Percentiles rank a stretch among this genome's conserved stretches.
These are phyloP conservation scores for Turdus rufiventris DNA, from an alignment of 2,113 vertebrate genomes.

Conservation along the genomic window DNA sequence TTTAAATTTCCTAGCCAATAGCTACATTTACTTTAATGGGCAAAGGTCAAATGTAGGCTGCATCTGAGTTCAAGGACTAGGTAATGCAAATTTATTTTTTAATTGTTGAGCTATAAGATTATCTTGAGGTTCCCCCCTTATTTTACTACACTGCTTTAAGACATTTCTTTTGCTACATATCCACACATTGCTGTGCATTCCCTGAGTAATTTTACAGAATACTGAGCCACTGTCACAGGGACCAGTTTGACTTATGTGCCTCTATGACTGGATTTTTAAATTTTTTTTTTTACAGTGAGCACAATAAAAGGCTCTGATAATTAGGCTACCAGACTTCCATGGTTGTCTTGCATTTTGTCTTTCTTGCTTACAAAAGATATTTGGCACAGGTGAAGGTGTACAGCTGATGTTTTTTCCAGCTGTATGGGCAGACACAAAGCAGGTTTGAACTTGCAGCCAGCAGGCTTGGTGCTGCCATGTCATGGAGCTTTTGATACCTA, in stretches of 20 bases:
- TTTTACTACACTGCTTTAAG: not conserved
- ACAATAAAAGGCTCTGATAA: not conserved
- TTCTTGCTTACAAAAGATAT: not conserved
- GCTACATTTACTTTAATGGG: not conserved
- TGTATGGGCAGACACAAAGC: not conserved
- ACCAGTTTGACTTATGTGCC: not conserved
- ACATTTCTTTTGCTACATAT: not conserved
- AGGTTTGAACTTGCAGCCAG: not conserved
- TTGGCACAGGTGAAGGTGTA: not conserved
- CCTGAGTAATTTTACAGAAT: not conserved
- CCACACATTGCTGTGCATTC: accelerated
- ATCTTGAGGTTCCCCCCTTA: accelerated
- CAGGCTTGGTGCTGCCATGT: not conserved
- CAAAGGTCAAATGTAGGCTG: not conserved
- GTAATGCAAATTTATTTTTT: not conserved
- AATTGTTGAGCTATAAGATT: not conserved
- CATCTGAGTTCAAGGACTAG: not conserved
- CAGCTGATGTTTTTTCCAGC: not conserved
- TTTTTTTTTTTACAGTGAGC: not conserved
- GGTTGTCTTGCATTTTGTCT: not conserved
- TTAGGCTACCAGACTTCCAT: not conserved
- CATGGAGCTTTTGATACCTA: not conserved
- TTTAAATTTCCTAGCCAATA: not conserved
- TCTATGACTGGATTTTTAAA: accelerated
- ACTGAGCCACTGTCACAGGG: not conserved